Evolutionary conservation across 2,888 invertebrate genomes (phyloP).

Genomic region (Agonopterix subpropinquella): DNA sequence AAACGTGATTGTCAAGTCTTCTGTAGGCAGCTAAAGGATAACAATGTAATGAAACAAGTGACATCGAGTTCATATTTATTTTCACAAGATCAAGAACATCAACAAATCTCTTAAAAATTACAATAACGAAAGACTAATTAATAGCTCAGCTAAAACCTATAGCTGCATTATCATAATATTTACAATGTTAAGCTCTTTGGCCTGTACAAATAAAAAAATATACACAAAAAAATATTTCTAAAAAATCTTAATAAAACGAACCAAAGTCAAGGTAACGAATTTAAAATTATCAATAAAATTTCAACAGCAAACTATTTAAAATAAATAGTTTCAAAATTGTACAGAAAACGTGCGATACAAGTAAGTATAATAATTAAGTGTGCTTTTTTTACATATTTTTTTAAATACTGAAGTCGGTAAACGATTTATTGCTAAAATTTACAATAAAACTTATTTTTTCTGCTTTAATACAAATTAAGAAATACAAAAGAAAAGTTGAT

Average conservation of each 20-base stretch:
- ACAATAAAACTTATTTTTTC: slow-evolving; percentile 22
- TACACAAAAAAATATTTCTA: slow-evolving; percentile 45
- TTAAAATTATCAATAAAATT: slow-evolving; percentile 70
- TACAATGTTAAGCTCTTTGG: slow-evolving; percentile 71
- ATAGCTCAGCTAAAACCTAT: slow-evolving; percentile 41
- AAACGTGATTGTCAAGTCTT: too few relatives aligned
- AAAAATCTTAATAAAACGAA: slow-evolving; percentile 51
- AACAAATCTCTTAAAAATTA: slow-evolving; percentile 74
- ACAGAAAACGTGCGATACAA: slow-evolving; percentile 25
- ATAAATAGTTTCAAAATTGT: slow-evolving; percentile 35
- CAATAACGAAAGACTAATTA: slow-evolving; percentile 65
- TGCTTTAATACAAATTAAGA: slow-evolving; percentile 3
- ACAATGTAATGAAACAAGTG: slow-evolving; percentile 1
- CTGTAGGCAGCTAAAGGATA: too few relatives aligned
- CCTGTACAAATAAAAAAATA: slow-evolving; percentile 59
- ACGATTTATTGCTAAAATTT: slow-evolving; percentile 43
- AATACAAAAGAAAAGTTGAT: background rate
- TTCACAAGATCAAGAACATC: slow-evolving; percentile 74
- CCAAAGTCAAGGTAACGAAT: slow-evolving; percentile 59
- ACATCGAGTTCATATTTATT: slow-evolving; percentile 58
- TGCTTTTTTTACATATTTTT: slow-evolving; percentile 10
- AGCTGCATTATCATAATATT: slow-evolving; percentile 56
- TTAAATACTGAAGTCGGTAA: slow-evolving; percentile 55
- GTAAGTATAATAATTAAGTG: slow-evolving; percentile 12
- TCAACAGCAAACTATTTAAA: slow-evolving; percentile 38